A percentile compares a stretch with the other conserved stretches of the same genome.
phyloP scores from a whole-genome alignment of 2,113 vertebrate species.

The Pomatostomus ruficeps region DNA sequence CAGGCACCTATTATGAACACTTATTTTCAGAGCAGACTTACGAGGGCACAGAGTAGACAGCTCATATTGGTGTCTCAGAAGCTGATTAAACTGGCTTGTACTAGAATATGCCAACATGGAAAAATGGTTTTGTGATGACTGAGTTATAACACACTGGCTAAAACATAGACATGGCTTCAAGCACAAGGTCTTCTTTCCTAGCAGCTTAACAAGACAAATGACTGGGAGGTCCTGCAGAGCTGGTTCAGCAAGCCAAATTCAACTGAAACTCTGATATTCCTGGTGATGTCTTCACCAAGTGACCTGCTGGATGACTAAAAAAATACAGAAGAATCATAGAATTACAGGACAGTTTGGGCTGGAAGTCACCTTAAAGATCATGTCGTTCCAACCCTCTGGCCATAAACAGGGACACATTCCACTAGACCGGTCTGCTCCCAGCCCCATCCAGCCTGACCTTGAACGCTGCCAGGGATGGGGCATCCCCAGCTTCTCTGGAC shows the following conservation, averaged over 20 bases:
- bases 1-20: not conserved
- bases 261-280: not conserved
- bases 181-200: not conserved
- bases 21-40: not conserved
- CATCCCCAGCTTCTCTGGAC: not conserved
- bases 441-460: not conserved
- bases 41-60: not conserved
- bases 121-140: not conserved
- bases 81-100: not conserved
- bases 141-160: not conserved
- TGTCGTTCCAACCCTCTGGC: not conserved
- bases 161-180: not conserved
- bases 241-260: not conserved
- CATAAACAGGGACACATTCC: not conserved
- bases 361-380: not conserved
- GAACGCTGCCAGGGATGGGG: not conserved
- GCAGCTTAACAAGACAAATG: not conserved
- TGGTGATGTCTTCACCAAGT: not conserved
- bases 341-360: not conserved
- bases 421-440: not conserved
- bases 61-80: not conserved
- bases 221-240: not conserved
- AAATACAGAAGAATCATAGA: not conserved
- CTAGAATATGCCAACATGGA: not conserved
- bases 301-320: not conserved